Conservation (phyloP, 2,113 vertebrate genomes). For the Coreoperca whiteheadi region DNA sequence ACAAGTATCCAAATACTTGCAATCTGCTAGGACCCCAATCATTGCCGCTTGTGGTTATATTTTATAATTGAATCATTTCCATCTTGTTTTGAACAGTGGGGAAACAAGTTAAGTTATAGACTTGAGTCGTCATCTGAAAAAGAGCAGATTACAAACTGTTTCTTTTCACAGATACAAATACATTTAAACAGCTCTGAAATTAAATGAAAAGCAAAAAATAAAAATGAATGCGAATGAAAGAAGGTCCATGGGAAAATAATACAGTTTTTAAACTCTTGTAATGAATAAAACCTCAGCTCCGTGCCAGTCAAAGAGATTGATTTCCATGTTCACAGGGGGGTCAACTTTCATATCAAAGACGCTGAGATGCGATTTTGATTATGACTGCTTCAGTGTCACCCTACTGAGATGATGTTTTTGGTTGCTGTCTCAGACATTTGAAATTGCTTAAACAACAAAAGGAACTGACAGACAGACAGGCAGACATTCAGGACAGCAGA, state of each 20-base stretch:
- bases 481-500: conserved; percentile 34
- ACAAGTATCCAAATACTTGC: too few species aligned
- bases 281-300: conserved; percentile 46
- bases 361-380: conserved; percentile 83
- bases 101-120: neutral
- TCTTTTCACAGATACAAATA: conserved; percentile 14
- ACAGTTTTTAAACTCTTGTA: conserved; percentile 62
- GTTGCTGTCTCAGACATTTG: conserved; percentile 74
- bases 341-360: conserved; percentile 83
- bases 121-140: conserved; percentile 9
- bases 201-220: conserved; percentile 47
- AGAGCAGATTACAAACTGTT: conserved; percentile 10
- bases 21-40: too few species aligned
- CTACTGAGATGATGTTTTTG: conserved; percentile 80
- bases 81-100: neutral
- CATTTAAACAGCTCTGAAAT: conserved; percentile 31
- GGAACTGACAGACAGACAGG: conserved; percentile 44
- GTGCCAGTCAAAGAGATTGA: conserved; percentile 85
- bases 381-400: conserved; percentile 80
- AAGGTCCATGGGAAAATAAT: conserved; percentile 58
- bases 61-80: neutral
- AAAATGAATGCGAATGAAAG: conserved; percentile 25
- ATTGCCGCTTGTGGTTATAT: too few species aligned
- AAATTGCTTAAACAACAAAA: conserved; percentile 75
- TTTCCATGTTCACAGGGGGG: conserved; percentile 81